Base-by-base conservation (phyloP, 1,140 invertebrate genomes). In the Drosophila auraria region DNA sequence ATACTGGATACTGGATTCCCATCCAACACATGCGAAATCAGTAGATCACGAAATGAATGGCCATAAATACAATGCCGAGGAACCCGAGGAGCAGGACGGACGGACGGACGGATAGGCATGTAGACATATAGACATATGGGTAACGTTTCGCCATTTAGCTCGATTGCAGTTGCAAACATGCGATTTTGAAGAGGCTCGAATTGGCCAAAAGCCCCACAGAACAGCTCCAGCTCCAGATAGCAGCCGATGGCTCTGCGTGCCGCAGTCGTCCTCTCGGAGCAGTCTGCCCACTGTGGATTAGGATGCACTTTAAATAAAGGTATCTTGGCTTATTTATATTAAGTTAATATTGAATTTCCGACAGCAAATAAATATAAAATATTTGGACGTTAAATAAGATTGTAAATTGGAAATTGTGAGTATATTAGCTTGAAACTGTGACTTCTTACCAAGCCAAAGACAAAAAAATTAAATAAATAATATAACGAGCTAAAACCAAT, bases 1-100 rank as follows among this genome's bases (percentile, higher is more conserved):
- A 17, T 44, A 3, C 42, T 44, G 42, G 15, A 17, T 44, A 44
- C 77, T 61, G 78, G 71, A 87, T 89, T 87, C 84, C 78, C 84
- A 80, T 84, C 86, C 86, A 90, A 84, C 84, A 87, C 84, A 87
- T 87, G 84, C 86, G 84, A 87, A 87, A 87, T 87, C 86, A 89
- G 84, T 84, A 87, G 84, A 87, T 87, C 84, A 87, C 84, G 84
- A 87, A 87, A 87, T 87, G 84, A 87, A 87, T 87, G 81, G 84
- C 84, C 84, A 87, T 87, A 87, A 87, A 87, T 87, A 87, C 84
- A 90, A 90, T 84, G 84, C 65, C 86, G 78, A 71, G 50, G 65
- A 44, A 74, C 60, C 64, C 72, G 61, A 69, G 63, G 45, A 60
- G 53, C 73, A 78, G 58, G 20, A 70, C 50, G 27, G 62, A 66